A percentile compares a stretch with the other conserved stretches of the same genome.
Evolutionary conservation across 2,888 invertebrate species (phyloP).

Genomic region (Pteria penguin): DNA sequence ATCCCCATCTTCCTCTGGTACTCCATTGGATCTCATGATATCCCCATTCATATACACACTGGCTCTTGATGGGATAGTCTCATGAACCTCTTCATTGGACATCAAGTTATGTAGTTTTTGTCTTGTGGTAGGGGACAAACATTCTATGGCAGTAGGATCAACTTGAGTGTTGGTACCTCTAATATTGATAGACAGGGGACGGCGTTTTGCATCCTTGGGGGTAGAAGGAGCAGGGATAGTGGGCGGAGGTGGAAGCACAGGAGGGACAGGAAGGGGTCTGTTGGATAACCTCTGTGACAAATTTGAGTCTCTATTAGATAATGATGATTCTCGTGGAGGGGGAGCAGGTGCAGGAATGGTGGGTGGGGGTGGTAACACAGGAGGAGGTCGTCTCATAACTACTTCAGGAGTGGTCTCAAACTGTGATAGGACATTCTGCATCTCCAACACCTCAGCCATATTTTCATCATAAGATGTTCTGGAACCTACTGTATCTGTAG

Average conservation of each 20-base stretch:
- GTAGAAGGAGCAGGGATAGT: conserved; percentile 44
- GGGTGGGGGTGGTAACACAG: conserved; percentile 56
- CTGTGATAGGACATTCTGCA: conserved; percentile 58
- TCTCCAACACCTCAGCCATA: conserved; percentile 50
- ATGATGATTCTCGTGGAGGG: conserved; percentile 41
- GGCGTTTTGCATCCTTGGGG: conserved; percentile 2
- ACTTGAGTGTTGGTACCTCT: conserved; percentile 4
- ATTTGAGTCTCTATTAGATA: not conserved
- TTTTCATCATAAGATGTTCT: conserved; percentile 40
- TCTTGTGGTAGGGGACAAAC: conserved; percentile 64
- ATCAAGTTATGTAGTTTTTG: conserved; percentile 57
- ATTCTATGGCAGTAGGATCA: conserved; percentile 50
- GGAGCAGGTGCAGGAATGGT: conserved; percentile 57
- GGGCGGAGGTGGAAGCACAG: conserved; percentile 51
- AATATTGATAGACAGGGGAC: conserved; percentile 29
- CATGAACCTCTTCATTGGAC: conserved; percentile 14
- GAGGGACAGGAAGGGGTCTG: conserved; percentile 50
- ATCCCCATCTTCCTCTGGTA: conserved; percentile 51
- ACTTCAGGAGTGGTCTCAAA: conserved; percentile 57
- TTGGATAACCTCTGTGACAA: conserved; percentile 24
- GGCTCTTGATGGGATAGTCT: not conserved
- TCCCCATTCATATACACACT: conserved; percentile 12
- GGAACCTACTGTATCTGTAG: conserved; percentile 33
- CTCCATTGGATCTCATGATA: conserved; percentile 42
- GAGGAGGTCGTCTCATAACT: conserved; percentile 39